These are phyloP conservation scores for Limnephilus lunatus DNA, from an alignment of 2,888 invertebrate genomes.

Conservation along the genomic window DNA sequence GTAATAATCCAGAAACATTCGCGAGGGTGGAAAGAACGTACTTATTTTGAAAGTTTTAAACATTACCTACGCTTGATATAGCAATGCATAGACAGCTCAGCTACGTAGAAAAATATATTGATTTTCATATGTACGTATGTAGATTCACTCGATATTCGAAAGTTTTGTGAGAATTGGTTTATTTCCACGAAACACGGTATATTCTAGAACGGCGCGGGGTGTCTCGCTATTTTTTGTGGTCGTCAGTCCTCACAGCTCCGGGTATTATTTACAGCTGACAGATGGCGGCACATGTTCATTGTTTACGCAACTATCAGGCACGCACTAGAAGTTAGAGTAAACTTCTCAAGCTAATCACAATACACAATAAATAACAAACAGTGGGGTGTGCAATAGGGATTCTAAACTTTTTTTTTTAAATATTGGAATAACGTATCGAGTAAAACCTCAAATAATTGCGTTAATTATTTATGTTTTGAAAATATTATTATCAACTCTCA, in stretches of 20 bases:
- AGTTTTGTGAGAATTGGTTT: not conserved
- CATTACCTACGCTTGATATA: no score
- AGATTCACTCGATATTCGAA: not conserved
- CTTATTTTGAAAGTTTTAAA: no score
- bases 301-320: conserved; percentile 59
- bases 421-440: not conserved
- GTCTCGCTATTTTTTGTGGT: conserved; percentile 29
- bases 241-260: not conserved
- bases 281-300: conserved; percentile 64
- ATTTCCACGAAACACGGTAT: not conserved
- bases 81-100: no score
- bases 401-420: not conserved
- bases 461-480: no score
- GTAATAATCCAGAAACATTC: no score
- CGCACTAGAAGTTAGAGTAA: conserved; percentile 55
- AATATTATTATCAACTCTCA: no score
- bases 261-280: conserved; percentile 61
- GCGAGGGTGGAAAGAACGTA: no score
- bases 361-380: conserved; percentile 56
- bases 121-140: no score
- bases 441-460: no score
- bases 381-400: conserved; percentile 17
- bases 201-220: not conserved
- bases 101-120: no score
- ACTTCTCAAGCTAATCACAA: conserved; percentile 64